phyloP scores from a whole-genome alignment of 2,113 vertebrate genomes.

The Heliornis fulica region DNA sequence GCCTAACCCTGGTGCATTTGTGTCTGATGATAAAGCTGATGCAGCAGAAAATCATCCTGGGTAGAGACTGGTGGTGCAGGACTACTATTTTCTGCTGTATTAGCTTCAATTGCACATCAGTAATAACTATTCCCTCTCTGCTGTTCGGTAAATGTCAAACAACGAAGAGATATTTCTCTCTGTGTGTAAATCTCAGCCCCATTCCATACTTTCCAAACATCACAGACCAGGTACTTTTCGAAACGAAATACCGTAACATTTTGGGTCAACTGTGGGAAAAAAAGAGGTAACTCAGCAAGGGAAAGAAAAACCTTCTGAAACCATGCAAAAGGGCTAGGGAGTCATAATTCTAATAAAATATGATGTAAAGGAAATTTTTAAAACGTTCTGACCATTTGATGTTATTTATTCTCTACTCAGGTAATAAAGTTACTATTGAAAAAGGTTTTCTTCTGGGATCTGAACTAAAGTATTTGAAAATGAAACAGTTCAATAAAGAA shows the following conservation, averaged over 20 bases:
- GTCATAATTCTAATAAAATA: neutral
- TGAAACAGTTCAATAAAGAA: neutral
- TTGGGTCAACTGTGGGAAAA: neutral
- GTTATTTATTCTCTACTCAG: neutral
- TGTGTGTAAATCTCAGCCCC: neutral
- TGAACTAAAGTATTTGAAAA: neutral
- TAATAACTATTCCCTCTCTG: neutral
- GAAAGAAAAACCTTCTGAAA: neutral
- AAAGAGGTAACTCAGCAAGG: neutral
- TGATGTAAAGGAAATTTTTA: neutral
- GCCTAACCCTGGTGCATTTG: neutral
- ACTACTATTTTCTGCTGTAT: neutral
- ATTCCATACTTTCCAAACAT: neutral
- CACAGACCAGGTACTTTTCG: neutral
- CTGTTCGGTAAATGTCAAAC: constrained; percentile 9
- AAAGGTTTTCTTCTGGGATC: neutral
- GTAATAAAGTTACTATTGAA: neutral
- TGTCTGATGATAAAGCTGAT: neutral
- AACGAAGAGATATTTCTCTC: neutral
- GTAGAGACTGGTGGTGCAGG: neutral
- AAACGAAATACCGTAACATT: neutral
- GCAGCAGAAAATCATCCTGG: neutral
- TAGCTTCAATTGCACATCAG: neutral
- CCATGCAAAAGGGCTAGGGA: neutral
- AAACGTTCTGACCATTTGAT: neutral